These are phyloP conservation scores for Anhinga rufa DNA, from an alignment of 2,113 vertebrate species.

Conservation along the genomic window DNA sequence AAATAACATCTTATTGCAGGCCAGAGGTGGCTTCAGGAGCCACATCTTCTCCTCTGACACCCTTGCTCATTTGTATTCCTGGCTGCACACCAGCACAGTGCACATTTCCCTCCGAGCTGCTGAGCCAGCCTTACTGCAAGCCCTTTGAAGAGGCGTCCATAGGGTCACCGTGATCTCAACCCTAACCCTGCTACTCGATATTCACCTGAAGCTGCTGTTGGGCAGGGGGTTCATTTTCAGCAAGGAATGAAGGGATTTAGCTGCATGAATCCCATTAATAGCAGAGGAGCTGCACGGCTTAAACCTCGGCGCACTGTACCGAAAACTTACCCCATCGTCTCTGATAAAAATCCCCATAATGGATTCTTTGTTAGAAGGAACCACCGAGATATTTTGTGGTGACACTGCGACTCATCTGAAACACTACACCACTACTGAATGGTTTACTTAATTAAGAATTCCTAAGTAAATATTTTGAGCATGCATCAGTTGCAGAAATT, in stretches of 20 bases:
- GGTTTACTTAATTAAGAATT: conserved; percentile 64
- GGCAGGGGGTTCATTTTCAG: not conserved
- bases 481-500: conserved; percentile 32
- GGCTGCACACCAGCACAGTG: not conserved
- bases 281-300: not conserved
- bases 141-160: not conserved
- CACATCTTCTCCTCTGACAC: not conserved
- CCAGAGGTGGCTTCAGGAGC: not conserved
- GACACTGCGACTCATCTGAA: conserved; percentile 44
- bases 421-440: conserved; percentile 1
- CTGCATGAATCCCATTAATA: not conserved
- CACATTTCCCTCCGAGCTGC: not conserved
- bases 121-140: not conserved
- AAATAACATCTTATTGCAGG: not conserved
- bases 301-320: not conserved
- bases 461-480: conserved; percentile 63
- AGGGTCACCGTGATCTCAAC: not conserved
- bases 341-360: conserved; percentile 12
- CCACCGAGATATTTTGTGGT: not conserved
- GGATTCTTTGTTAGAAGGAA: conserved; percentile 37
- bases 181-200: not conserved
- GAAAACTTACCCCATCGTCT: not conserved
- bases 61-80: not conserved
- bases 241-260: not conserved
- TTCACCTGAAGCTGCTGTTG: not conserved